phyloP scores from a whole-genome alignment of 2,113 vertebrate genomes.

The Ciconia boyciana region DNA sequence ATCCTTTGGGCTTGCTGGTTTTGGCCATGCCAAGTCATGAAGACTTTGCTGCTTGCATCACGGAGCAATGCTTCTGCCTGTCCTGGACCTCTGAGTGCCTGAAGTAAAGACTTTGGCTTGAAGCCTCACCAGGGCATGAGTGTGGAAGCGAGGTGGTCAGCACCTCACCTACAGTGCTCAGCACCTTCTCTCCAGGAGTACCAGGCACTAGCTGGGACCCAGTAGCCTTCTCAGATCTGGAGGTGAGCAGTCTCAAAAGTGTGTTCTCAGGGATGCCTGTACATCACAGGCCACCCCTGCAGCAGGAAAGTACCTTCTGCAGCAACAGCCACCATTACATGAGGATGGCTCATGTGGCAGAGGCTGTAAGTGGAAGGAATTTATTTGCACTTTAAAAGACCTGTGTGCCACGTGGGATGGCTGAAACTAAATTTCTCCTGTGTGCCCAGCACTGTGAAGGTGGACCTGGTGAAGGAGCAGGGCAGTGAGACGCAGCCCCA shows the following conservation, averaged over 20 bases:
- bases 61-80: neutral
- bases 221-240: neutral
- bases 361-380: neutral
- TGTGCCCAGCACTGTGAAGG: accelerated
- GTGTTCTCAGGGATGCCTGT: neutral
- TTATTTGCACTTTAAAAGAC: neutral
- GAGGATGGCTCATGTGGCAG: neutral
- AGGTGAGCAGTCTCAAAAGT: neutral
- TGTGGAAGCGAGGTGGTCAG: neutral
- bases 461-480: neutral
- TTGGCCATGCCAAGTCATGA: neutral
- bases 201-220: neutral
- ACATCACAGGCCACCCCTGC: neutral
- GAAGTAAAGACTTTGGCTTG: neutral
- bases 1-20: neutral
- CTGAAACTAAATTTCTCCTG: neutral
- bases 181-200: neutral
- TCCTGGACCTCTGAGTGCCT: neutral
- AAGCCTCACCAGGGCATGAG: neutral
- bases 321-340: neutral
- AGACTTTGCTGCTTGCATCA: neutral
- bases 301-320: neutral
- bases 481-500: neutral
- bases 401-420: accelerated
- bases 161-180: neutral